Percentiles rank a stretch among this genome's conserved stretches.
Conservation (phyloP, 2,113 vertebrate species). For the Chaenocephalus aceratus region DNA sequence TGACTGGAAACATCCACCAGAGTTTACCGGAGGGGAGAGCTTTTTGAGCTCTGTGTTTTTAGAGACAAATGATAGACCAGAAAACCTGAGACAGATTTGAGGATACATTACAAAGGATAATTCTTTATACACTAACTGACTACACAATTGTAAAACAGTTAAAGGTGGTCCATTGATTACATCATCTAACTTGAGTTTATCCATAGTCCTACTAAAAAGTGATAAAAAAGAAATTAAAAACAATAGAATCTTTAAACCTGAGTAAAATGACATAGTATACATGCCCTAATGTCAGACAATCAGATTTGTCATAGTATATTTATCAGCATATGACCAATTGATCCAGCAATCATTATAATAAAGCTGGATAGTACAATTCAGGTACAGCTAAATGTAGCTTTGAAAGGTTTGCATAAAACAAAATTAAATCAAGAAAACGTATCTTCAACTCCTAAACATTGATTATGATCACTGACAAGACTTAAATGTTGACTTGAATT, state of each 20-base stretch:
- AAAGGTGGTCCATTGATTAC: neutral
- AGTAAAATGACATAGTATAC: no score
- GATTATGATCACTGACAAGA: neutral
- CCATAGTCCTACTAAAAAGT: neutral
- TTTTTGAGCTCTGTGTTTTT: neutral
- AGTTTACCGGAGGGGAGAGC: neutral
- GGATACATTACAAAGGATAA: neutral
- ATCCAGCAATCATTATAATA: neutral
- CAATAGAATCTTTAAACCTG: no score
- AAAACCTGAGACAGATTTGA: neutral
- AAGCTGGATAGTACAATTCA: neutral
- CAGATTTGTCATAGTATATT: neutral
- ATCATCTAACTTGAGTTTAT: neutral
- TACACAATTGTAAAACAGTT: neutral
- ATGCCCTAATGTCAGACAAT: neutral
- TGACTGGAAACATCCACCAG: no score
- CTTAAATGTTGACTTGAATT: no score
- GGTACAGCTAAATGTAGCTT: neutral
- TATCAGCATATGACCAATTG: neutral
- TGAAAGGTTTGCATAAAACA: constrained; percentile 2
- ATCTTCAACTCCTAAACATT: neutral
- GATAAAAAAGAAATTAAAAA: neutral
- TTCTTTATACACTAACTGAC: neutral
- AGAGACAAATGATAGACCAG: neutral
- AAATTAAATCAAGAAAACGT: neutral